Conservation (phyloP, 2,888 invertebrate species). For the Invenusta paracnida region DNA sequence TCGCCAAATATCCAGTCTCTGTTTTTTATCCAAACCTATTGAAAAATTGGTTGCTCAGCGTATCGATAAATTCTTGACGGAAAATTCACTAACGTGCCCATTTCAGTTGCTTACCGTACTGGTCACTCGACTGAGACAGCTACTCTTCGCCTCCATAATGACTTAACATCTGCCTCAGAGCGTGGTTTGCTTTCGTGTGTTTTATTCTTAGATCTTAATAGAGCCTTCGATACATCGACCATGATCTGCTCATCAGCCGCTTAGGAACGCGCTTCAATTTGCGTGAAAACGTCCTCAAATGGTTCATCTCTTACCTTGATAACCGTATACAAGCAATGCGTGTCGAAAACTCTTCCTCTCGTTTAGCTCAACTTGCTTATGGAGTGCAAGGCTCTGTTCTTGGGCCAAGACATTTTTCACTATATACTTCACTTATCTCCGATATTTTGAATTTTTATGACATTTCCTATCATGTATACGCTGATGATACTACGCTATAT, state of each 20-base stretch:
- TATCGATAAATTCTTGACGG: neutral
- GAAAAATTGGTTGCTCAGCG: neutral
- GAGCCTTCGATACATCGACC: neutral
- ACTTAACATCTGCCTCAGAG: too few species aligned
- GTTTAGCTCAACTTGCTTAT: neutral
- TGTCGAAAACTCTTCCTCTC: neutral
- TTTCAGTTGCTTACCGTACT: neutral
- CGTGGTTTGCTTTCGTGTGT: neutral
- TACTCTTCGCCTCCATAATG: neutral
- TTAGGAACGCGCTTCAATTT: neutral
- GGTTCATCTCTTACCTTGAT: neutral
- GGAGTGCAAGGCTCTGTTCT: neutral
- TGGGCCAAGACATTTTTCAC: neutral
- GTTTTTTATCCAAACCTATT: neutral
- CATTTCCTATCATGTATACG: neutral
- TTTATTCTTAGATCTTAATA: neutral
- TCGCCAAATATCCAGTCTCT: neutral
- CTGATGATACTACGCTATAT: neutral
- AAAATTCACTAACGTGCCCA: neutral
- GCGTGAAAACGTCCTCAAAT: neutral
- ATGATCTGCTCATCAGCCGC: neutral
- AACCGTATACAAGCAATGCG: neutral
- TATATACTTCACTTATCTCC: neutral
- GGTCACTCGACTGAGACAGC: neutral
- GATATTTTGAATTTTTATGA: neutral